These are phyloP conservation scores for Crenuchus spilurus DNA, from an alignment of 2,797 vertebrate genomes.

Conservation along the genomic window DNA sequence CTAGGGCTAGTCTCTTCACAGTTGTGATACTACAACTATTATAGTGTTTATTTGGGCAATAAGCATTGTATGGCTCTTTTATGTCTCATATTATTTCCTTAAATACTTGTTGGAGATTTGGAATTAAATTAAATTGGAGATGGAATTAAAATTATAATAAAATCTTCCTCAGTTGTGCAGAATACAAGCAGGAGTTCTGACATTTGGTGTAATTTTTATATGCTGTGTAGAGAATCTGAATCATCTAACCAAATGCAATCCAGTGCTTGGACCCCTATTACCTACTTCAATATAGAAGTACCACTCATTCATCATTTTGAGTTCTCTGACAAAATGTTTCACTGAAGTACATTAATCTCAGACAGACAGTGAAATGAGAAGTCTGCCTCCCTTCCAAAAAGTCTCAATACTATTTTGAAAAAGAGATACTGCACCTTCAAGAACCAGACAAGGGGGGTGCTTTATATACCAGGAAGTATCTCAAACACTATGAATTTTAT, in stretches of 20 bases:
- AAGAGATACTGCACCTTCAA: neutral
- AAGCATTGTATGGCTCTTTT: no score
- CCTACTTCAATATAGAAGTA: neutral
- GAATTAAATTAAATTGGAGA: no score
- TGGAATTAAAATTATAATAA: no score
- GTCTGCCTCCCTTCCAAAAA: neutral
- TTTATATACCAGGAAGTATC: neutral
- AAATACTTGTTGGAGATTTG: no score
- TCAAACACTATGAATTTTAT: neutral
- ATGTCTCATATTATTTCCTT: no score
- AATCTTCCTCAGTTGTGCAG: no score
- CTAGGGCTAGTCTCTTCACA: no score
- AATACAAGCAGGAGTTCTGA: no score
- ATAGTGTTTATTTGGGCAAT: no score
- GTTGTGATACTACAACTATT: no score
- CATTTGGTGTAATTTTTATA: no score
- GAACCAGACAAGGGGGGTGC: neutral
- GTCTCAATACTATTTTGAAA: neutral
- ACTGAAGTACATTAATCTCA: neutral
- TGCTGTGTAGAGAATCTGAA: neutral
- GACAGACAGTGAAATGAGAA: neutral
- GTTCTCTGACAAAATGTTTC: neutral
- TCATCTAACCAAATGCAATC: neutral
- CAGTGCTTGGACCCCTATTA: neutral
- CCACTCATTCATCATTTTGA: neutral